These are phyloP conservation scores for Phalanger gymnotis DNA, from an alignment of 2,797 vertebrate genomes.

Conservation along the genomic window DNA sequence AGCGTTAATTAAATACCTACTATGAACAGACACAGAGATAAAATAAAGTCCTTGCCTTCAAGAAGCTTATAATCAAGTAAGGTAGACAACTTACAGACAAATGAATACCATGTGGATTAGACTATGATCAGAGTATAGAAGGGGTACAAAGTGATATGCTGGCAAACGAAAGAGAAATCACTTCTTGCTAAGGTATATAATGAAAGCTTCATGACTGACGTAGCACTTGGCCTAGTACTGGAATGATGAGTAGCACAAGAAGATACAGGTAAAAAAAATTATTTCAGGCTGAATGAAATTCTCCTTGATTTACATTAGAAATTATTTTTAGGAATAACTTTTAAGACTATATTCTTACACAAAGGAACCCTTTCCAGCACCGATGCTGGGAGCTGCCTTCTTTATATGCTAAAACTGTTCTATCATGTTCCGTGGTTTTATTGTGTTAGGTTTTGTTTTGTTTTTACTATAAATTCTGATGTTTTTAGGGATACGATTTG, in stretches of 20 bases:
- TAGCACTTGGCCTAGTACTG: background rate
- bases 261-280: background rate
- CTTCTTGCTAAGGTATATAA: background rate
- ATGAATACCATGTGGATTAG: background rate
- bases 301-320: background rate
- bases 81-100: background rate
- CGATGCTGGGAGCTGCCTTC: background rate
- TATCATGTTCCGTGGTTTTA: background rate
- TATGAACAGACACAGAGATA: background rate
- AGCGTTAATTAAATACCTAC: background rate
- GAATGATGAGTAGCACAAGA: background rate
- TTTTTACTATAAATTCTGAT: background rate
- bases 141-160: background rate
- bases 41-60: accelerated
- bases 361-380: background rate
- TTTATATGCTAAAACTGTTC: background rate
- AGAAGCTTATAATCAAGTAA: background rate
- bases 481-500: background rate
- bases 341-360: background rate
- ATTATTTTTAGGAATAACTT: background rate
- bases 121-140: background rate
- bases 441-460: background rate
- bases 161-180: background rate
- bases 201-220: background rate
- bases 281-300: background rate